These are phyloP conservation scores for Congeria kusceri DNA, from an alignment of 2,888 invertebrate species.

Conservation along the genomic window DNA sequence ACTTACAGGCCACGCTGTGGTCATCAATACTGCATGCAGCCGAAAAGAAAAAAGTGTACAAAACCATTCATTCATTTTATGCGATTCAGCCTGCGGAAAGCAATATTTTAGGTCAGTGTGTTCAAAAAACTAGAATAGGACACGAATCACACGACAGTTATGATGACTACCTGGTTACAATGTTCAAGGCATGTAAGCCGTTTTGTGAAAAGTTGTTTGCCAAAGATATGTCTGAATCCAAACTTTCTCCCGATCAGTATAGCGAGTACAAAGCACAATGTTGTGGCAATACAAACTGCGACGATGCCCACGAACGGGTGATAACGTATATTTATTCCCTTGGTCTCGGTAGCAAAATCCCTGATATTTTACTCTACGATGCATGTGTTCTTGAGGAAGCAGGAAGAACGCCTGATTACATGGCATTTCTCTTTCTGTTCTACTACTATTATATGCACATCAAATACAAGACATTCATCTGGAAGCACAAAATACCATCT, in stretches of 20 bases:
- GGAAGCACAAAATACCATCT: slow-evolving; percentile 7
- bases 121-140: slow-evolving; percentile 1
- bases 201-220: slow-evolving; percentile 20
- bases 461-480: slow-evolving; percentile 17
- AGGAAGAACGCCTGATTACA: slow-evolving; percentile 21
- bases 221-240: slow-evolving; percentile 10
- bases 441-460: slow-evolving; percentile 10
- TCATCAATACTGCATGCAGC: too few relatives aligned
- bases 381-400: slow-evolving; percentile 26
- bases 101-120: too few relatives aligned
- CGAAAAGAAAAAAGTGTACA: too few relatives aligned
- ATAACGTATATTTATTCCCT: slow-evolving; percentile 8
- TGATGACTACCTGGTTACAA: slow-evolving; percentile 11
- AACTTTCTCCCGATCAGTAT: slow-evolving; percentile 20
- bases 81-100: too few relatives aligned
- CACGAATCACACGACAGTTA: not conserved
- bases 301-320: slow-evolving; percentile 3
- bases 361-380: slow-evolving; percentile 17
- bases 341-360: slow-evolving; percentile 9
- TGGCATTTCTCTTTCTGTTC: slow-evolving; percentile 21
- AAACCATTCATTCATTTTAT: too few relatives aligned
- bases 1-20: too few relatives aligned
- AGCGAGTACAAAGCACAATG: not conserved
- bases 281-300: not conserved
- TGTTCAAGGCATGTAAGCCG: slow-evolving; percentile 15